Percentiles rank a stretch among this genome's conserved stretches.
Conservation (phyloP, 1,140 invertebrate species). For the Diplogasteroides magnus region DNA sequence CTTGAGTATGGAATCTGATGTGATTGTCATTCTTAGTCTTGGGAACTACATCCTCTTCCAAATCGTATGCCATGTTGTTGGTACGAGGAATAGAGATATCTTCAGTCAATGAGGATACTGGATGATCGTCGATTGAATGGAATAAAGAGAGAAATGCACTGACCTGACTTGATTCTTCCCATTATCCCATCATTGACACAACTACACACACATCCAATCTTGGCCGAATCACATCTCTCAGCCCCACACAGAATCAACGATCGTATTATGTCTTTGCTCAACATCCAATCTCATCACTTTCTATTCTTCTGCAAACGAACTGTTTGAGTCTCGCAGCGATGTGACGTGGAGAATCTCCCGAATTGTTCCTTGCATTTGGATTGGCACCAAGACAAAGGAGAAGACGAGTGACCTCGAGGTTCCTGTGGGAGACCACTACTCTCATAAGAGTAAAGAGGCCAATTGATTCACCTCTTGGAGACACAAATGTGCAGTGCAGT, state of each 20-base stretch:
- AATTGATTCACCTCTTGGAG: constrained; percentile 34
- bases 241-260: constrained; percentile 49
- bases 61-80: neutral
- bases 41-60: constrained; percentile 38
- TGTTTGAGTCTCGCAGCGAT: constrained; percentile 62
- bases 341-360: constrained; percentile 73
- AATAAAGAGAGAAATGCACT: too few species aligned
- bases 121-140: too few species aligned
- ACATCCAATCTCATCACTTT: too few species aligned
- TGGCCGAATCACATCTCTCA: constrained; percentile 34
- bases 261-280: constrained; percentile 37
- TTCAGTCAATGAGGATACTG: neutral
- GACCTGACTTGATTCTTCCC: constrained; percentile 14
- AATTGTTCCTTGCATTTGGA: constrained; percentile 69
- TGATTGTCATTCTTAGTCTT: constrained; percentile 7
- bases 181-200: constrained; percentile 44
- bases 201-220: constrained; percentile 47
- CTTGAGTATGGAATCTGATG: neutral
- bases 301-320: too few species aligned
- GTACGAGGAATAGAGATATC: neutral
- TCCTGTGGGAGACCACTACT: constrained; percentile 7
- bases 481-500: constrained; percentile 49
- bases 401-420: constrained; percentile 58
- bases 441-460: neutral
- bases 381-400: constrained; percentile 84